Conservation (phyloP, 2,797 vertebrate species). For the Leptoclinus maculatus region DNA sequence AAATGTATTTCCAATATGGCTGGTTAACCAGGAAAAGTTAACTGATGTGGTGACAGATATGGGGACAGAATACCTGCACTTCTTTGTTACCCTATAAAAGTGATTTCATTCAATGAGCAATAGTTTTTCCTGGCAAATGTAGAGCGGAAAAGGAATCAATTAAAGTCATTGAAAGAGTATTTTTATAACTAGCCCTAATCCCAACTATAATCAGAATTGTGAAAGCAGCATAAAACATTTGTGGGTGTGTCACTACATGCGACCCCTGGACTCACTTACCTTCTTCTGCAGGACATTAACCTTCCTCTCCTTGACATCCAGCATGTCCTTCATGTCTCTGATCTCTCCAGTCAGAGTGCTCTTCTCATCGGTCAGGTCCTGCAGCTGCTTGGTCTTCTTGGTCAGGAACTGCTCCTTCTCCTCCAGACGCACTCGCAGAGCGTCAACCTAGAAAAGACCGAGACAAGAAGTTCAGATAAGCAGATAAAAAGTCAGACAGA, state of each 20-base stretch:
- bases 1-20: background rate
- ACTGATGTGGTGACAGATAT: constrained; percentile 7
- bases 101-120: constrained; percentile 7
- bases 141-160: background rate
- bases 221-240: background rate
- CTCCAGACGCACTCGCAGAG: constrained; percentile 92
- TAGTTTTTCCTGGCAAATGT: constrained; percentile 11
- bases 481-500: constrained; percentile 2
- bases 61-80: constrained; percentile 2
- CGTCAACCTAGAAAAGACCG: constrained; percentile 89
- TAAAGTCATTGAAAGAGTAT: background rate
- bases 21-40: background rate
- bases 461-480: background rate
- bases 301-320: constrained; percentile 98
- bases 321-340: constrained; percentile 97
- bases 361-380: constrained; percentile 96
- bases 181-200: background rate
- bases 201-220: background rate
- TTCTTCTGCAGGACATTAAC: constrained; percentile 97
- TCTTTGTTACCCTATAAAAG: constrained; percentile 16
- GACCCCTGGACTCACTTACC: constrained; percentile 73
- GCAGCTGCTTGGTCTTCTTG: constrained; percentile 98
- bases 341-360: constrained; percentile 95
- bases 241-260: background rate
- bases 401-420: constrained; percentile 96